Conservation (phyloP, 1,140 invertebrate genomes). For the Pogonomyrmex californicus region DNA sequence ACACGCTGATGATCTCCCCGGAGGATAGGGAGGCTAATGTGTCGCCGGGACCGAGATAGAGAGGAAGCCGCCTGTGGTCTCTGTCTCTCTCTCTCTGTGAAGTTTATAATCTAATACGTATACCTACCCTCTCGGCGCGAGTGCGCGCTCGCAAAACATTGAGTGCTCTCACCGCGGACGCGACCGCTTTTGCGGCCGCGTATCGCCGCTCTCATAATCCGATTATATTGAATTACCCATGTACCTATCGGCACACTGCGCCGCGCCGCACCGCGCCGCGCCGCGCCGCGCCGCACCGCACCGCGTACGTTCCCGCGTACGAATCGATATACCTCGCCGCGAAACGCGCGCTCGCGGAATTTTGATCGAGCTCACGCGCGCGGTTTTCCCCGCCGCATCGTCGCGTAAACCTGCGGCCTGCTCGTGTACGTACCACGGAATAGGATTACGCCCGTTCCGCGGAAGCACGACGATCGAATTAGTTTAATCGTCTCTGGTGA, state of each 20-base stretch:
- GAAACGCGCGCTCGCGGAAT: constrained; percentile 42
- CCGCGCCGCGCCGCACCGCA: neutral
- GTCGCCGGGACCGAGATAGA: constrained; percentile 76
- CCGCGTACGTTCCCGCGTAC: constrained; percentile 48
- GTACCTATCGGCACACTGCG: constrained; percentile 72
- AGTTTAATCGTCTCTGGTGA: neutral
- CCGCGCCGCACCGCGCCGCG: constrained; percentile 39
- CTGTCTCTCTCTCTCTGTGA: constrained; percentile 76
- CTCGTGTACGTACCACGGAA: constrained; percentile 14
- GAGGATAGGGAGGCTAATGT: constrained; percentile 80
- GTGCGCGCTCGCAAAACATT: constrained; percentile 78
- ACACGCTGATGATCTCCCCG: constrained; percentile 71
- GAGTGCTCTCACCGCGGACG: constrained; percentile 83
- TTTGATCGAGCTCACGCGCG: constrained; percentile 60
- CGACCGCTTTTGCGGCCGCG: constrained; percentile 83
- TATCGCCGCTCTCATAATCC: constrained; percentile 83
- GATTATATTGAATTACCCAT: constrained; percentile 85
- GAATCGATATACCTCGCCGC: constrained; percentile 72
- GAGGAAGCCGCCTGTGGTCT: constrained; percentile 76
- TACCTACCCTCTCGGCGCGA: constrained; percentile 70
- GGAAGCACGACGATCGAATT: constrained; percentile 33
- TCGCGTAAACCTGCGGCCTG: neutral
- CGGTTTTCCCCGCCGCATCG: neutral
- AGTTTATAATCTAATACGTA: constrained; percentile 86
- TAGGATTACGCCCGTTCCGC: neutral